Percentiles rank a stretch among this genome's conserved stretches.
Conservation (phyloP, 1,140 invertebrate genomes). For the Sitobion miscanthi region DNA sequence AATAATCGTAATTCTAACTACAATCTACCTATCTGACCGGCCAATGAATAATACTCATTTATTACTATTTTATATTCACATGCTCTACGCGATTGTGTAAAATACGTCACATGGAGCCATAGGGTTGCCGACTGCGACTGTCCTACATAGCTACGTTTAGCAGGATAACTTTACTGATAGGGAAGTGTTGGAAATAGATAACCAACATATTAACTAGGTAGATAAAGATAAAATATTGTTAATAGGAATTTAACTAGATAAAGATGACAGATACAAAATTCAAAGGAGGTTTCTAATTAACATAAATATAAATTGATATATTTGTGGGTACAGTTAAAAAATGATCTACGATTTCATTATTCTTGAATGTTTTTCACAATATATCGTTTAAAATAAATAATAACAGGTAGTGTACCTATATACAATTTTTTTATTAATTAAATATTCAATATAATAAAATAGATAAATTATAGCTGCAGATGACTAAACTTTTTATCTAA, state of each 20-base stretch:
- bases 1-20: neutral
- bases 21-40: neutral
- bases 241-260: too few species aligned
- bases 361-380: too few species aligned
- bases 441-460: neutral
- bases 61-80: neutral
- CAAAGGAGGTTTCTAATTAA: too few species aligned
- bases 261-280: neutral
- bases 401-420: too few species aligned
- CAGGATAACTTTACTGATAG: neutral
- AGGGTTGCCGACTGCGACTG: too few species aligned
- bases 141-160: too few species aligned
- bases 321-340: too few species aligned
- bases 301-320: too few species aligned
- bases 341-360: too few species aligned
- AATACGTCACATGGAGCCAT: neutral
- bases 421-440: too few species aligned
- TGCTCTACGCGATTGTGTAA: neutral
- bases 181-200: neutral
- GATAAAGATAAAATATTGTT: neutral
- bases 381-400: too few species aligned
- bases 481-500: neutral
- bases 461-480: neutral
- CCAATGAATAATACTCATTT: neutral
- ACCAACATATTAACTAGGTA: neutral